Evolutionary conservation across 92 coral and sea anemone species (phyloP).

Genomic region (Epizoanthus stellaris): DNA sequence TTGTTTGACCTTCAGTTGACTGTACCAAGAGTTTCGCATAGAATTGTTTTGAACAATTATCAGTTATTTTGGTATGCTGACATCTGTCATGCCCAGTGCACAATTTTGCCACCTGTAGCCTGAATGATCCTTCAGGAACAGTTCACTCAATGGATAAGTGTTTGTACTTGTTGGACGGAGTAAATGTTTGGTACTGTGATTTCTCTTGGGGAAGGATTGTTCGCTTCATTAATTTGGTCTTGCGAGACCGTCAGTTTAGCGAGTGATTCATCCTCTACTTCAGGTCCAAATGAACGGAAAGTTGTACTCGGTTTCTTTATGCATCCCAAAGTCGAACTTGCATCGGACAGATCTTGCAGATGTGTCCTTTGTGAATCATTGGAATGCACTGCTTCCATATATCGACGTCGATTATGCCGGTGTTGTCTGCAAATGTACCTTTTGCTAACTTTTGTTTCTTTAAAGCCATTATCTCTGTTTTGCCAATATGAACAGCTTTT

Average conservation of each 20-base stretch:
- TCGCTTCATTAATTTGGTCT: background rate
- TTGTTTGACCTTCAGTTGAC: background rate
- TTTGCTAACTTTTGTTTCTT: conserved; percentile 39
- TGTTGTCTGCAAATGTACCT: conserved; percentile 28
- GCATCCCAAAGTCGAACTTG: conserved; percentile 55
- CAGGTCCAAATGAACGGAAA: conserved; percentile 8
- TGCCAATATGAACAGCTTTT: conserved; percentile 29
- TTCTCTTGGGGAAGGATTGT: background rate
- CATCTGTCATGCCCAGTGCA: conserved; percentile 51
- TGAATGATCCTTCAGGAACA: conserved; percentile 45
- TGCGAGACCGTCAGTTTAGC: background rate
- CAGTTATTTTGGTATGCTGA: background rate
- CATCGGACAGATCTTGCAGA: conserved; percentile 39
- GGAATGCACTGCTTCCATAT: conserved; percentile 49
- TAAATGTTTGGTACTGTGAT: conserved; percentile 16
- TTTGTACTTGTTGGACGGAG: conserved; percentile 41
- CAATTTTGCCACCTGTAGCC: conserved; percentile 10
- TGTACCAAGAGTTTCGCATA: conserved; percentile 22
- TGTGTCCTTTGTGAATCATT: conserved; percentile 44
- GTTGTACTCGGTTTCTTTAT: conserved; percentile 56
- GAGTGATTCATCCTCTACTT: conserved; percentile 9
- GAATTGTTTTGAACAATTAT: background rate
- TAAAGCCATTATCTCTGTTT: background rate
- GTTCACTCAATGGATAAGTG: conserved; percentile 18
- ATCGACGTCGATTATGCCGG: conserved; percentile 47